These are phyloP conservation scores for Sinocyclocheilus anshuiensis DNA, from an alignment of 2,113 vertebrate genomes.

Conservation along the genomic window DNA sequence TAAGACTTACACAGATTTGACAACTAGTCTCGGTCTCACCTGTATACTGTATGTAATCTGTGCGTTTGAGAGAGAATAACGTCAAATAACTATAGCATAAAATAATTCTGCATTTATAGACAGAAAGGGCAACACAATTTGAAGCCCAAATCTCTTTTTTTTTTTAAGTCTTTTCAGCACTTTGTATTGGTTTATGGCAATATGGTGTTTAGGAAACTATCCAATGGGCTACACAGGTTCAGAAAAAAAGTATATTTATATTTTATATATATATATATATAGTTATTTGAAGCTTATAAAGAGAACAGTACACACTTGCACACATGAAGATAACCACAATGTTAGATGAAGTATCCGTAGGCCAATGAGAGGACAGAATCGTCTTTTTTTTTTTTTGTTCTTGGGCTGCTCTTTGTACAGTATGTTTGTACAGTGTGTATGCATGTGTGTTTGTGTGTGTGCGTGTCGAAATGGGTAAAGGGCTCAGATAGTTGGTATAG, in stretches of 20 bases:
- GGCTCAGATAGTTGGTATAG: slow-evolving; percentile 94
- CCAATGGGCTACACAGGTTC: slow-evolving; percentile 88
- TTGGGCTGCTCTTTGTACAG: slow-evolving; percentile 43
- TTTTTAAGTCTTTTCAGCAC: slow-evolving; percentile 70
- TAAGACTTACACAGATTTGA: background rate
- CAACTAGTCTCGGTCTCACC: background rate
- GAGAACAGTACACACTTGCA: slow-evolving; percentile 99
- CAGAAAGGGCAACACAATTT: slow-evolving; percentile 51
- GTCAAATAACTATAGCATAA: slow-evolving; percentile 14
- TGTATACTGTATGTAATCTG: background rate
- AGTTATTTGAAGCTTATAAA: slow-evolving; percentile 98
- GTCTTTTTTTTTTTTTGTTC: background rate
- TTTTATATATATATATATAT: slow-evolving; percentile 65
- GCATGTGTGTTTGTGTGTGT: slow-evolving; percentile 56
- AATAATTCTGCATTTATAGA: slow-evolving; percentile 56
- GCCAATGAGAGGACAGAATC: slow-evolving; percentile 28
- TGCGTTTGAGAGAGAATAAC: background rate
- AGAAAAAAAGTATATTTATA: slow-evolving; percentile 82
- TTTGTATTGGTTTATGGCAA: slow-evolving; percentile 71
- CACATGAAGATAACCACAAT: slow-evolving; percentile 99
- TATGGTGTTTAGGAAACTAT: slow-evolving; percentile 73
- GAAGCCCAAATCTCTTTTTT: no score
- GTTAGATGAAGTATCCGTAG: slow-evolving; percentile 55
- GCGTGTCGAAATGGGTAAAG: slow-evolving; percentile 96
- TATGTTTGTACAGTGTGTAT: slow-evolving; percentile 26